Percentiles rank a stretch among this genome's conserved stretches.
These are phyloP conservation scores for Muscina levida DNA, from an alignment of 2,888 invertebrate species.

Conservation along the genomic window DNA sequence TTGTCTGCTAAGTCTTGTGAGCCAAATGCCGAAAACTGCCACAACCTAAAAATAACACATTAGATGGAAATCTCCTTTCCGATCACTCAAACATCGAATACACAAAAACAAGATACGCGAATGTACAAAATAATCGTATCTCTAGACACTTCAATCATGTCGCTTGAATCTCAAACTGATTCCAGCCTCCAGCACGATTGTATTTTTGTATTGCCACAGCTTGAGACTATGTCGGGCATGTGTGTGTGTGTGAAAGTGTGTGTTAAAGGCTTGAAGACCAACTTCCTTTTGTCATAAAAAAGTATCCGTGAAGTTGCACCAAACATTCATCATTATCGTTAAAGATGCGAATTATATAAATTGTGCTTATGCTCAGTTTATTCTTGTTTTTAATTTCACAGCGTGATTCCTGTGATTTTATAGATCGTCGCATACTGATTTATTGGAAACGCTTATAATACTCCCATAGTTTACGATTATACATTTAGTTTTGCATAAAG, in stretches of 20 bases:
- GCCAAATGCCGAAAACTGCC: constrained; percentile 19
- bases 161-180: not conserved
- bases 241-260: not conserved
- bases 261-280: constrained; percentile 24
- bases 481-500: too few relatives aligned
- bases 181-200: not conserved
- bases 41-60: constrained; percentile 41
- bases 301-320: not conserved
- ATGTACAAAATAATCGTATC: constrained; percentile 3
- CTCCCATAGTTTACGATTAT: too few relatives aligned
- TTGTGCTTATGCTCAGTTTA: constrained; percentile 15
- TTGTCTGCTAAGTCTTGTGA: constrained; percentile 37
- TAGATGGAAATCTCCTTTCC: constrained; percentile 45
- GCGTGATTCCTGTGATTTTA: constrained; percentile 16
- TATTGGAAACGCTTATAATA: constrained; percentile 12
- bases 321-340: constrained; percentile 34
- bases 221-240: too few relatives aligned
- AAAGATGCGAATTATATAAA: constrained; percentile 26
- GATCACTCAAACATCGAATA: constrained; percentile 36
- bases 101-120: not conserved
- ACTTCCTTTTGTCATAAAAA: constrained; percentile 47
- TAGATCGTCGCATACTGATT: constrained; percentile 30
- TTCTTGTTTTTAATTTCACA: constrained; percentile 26
- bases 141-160: not conserved
- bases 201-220: constrained; percentile 14